Conservation (phyloP, 2,888 invertebrate genomes). For the Ophraella communa region DNA sequence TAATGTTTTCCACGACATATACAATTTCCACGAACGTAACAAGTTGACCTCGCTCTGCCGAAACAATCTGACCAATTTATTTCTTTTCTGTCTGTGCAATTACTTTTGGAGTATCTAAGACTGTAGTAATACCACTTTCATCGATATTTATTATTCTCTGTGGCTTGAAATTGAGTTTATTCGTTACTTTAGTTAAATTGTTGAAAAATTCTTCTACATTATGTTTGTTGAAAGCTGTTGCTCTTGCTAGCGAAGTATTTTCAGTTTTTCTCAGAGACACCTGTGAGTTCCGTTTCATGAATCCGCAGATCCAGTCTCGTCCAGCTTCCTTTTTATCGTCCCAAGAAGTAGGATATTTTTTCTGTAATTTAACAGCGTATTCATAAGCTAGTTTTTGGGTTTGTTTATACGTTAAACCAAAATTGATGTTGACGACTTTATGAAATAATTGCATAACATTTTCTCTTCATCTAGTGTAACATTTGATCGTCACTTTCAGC, state of each 20-base stretch:
- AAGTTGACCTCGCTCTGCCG: not conserved
- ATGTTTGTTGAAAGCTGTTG: constrained; percentile 16
- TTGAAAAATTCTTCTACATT: constrained; percentile 13
- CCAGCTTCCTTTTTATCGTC: too few species aligned
- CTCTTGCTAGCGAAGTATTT: constrained; percentile 17
- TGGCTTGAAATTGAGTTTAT: constrained; percentile 6
- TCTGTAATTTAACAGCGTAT: too few species aligned
- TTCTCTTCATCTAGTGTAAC: too few species aligned
- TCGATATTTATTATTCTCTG: constrained; percentile 10
- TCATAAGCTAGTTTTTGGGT: too few species aligned
- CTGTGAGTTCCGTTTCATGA: constrained; percentile 12
- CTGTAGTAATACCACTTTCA: constrained; percentile 6
- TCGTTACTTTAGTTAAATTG: constrained; percentile 1
- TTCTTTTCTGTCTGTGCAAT: too few species aligned
- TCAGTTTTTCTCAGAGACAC: constrained; percentile 16
- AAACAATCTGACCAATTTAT: too few species aligned
- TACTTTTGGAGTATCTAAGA: not conserved
- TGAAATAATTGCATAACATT: too few species aligned
- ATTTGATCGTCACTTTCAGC: too few species aligned
- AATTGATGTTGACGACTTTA: too few species aligned
- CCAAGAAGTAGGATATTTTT: too few species aligned
- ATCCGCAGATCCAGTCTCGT: not conserved
- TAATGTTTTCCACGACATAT: too few species aligned
- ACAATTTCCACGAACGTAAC: not conserved
- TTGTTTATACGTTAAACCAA: not conserved